Percentiles rank a stretch among this genome's conserved stretches.
These are phyloP conservation scores for Cremastinae sp. DNA, from an alignment of 2,888 invertebrate genomes.

Conservation along the genomic window DNA sequence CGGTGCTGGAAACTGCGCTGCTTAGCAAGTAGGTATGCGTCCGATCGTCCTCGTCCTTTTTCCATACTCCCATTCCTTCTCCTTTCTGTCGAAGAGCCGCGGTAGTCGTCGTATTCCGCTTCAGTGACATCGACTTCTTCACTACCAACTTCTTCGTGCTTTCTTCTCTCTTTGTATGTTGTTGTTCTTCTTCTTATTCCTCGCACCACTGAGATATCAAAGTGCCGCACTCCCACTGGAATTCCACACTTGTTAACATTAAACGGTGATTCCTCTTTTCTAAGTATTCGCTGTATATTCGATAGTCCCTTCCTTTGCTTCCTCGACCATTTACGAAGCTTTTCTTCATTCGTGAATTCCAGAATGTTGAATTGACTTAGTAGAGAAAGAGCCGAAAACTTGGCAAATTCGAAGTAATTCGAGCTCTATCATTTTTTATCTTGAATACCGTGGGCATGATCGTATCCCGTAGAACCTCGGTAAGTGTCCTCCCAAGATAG, in stretches of 20 bases:
- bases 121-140: constrained; percentile 47
- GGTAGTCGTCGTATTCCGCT: constrained; percentile 54
- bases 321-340: constrained; percentile 13
- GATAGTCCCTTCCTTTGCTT: constrained; percentile 50
- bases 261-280: constrained; percentile 69
- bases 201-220: constrained; percentile 62
- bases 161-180: constrained; percentile 32
- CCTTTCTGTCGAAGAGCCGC: constrained; percentile 7
- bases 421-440: no score
- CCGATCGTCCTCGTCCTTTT: constrained; percentile 35
- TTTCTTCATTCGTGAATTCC: constrained; percentile 5
- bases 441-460: no score
- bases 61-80: constrained; percentile 20
- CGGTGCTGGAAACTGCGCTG: constrained; percentile 70
- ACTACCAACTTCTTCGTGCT: constrained; percentile 37
- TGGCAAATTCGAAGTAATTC: not conserved
- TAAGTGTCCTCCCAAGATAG: constrained; percentile 12
- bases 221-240: constrained; percentile 67
- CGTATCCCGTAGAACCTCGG: not conserved
- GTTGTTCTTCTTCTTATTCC: constrained; percentile 44
- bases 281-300: constrained; percentile 64
- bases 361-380: not conserved
- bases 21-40: constrained; percentile 75
- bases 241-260: constrained; percentile 75
- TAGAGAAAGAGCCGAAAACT: not conserved